Conservation (phyloP, 2,113 vertebrate genomes). For the Mobula birostris region DNA sequence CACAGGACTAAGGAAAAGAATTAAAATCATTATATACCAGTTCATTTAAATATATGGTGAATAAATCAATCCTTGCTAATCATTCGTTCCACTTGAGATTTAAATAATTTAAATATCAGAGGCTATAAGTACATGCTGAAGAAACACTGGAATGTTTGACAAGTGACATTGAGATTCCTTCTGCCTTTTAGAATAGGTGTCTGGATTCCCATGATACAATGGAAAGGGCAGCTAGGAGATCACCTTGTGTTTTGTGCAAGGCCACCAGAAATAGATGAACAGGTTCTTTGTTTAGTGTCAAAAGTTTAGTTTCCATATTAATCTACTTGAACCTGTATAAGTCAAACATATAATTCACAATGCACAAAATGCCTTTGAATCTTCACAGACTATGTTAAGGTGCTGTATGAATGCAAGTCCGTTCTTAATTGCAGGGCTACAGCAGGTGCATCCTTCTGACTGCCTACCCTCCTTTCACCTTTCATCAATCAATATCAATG, state of each 20-base stretch:
- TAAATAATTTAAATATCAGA: not conserved
- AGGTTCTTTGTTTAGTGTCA: not conserved
- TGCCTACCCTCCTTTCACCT: too few relatives aligned
- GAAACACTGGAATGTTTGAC: not conserved
- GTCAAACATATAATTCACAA: not conserved
- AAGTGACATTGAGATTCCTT: not conserved
- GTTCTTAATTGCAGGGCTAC: not conserved
- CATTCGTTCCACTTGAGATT: not conserved
- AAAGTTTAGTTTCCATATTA: not conserved
- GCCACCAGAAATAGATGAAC: not conserved
- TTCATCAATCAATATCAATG: too few relatives aligned
- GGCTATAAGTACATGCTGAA: too few relatives aligned
- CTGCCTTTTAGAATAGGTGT: not conserved
- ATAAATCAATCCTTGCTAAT: not conserved
- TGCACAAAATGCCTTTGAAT: not conserved
- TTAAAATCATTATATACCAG: conserved; percentile 20
- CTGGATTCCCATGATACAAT: not conserved
- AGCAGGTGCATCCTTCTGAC: too few relatives aligned
- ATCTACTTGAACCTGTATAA: not conserved
- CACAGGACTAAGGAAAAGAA: not conserved
- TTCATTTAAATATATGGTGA: conserved; percentile 1
- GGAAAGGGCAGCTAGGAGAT: not conserved
- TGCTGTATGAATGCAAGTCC: not conserved
- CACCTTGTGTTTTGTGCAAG: not conserved
- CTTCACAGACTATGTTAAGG: not conserved